Evolutionary conservation across 2,113 vertebrate species (phyloP), one percentile per base, ranked within the genome.

Genomic region (Bubo bubo): DNA sequence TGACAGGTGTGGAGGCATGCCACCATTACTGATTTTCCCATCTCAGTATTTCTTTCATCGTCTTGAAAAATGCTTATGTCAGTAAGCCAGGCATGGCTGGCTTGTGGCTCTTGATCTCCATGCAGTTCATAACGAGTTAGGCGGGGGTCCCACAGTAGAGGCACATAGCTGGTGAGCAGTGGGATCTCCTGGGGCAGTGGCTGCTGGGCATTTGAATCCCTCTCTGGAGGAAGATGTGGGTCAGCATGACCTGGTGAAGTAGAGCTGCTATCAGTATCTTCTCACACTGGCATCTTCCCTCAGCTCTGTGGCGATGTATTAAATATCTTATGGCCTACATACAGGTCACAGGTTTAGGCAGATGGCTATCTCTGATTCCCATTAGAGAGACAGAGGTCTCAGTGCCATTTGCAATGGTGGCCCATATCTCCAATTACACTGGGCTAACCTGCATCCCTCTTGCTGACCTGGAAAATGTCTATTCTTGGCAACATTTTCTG

Each of bases 1-100:
- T 95, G 95, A 96, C 95, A 97, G 88, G 88, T 97, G 92, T 96
- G 95, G 90, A 97, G 97, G 95, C 86, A 95, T 35, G 58, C 86
- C 76, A 93, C 96, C 75, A 55, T 82, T 79, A 91, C 76, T 2
- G 34, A 86, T 91, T 95, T 95, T 94, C 68, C 68, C 93, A 67
- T 77, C 91, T 93, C 79, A 80, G 59, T 55, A 67, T 72, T 95
- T 86, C 67, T 94, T 95, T 85, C n/a, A 8, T 55, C 0, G 0
- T 82, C 87, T 82, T 82, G 77, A 82, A 90, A 95, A 94, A 56
- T 26, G 84, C 64, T 80, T 89, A 63, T 93, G 64, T 79, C 28
- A 22, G 64, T 45, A 34, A 93, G 39, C n/a, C 68, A 59, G 80
- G 55, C 67, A 34, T 4, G 45, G 75, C 58, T 53, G 35, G 56